A percentile compares a stretch with the other conserved stretches of the same genome.
Evolutionary conservation across 2,113 vertebrate genomes (phyloP).

Genomic region (Arenaria interpres): DNA sequence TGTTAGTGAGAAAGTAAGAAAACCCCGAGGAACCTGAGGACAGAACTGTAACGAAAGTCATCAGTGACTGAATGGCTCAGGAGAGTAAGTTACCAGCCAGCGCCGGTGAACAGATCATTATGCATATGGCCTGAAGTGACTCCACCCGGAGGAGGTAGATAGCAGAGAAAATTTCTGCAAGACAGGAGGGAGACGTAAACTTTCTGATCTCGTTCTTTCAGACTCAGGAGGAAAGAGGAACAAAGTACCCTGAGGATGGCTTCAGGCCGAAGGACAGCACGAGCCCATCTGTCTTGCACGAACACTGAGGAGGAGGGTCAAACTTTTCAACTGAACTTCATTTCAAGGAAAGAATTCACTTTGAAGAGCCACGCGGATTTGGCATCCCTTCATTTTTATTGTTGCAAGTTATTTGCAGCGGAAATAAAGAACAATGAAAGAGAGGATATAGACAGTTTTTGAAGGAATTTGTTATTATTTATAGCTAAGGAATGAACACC

Average conservation of each 20-base stretch:
- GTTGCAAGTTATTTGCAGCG: slow-evolving; percentile 3
- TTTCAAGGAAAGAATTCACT: slow-evolving; percentile 15
- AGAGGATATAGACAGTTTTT: neutral
- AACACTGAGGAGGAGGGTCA: neutral
- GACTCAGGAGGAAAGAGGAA: neutral
- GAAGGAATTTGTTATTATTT: neutral
- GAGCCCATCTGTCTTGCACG: neutral
- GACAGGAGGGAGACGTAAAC: neutral
- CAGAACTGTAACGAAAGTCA: neutral
- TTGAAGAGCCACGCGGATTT: slow-evolving; percentile 14
- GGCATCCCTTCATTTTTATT: slow-evolving; percentile 46
- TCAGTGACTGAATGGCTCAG: neutral
- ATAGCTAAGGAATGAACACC: neutral
- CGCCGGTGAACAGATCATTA: neutral
- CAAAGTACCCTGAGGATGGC: neutral
- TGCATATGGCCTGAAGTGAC: neutral
- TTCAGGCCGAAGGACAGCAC: neutral
- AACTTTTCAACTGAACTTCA: neutral
- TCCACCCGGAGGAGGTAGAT: neutral
- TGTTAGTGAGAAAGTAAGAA: neutral
- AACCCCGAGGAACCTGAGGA: neutral
- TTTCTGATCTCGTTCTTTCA: neutral
- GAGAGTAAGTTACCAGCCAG: neutral
- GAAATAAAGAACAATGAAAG: slow-evolving; percentile 48
- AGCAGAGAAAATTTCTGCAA: neutral